Percentiles rank a stretch among this genome's conserved stretches.
Conservation (phyloP, 1,140 invertebrate species). For the Sitodiplosis mosellana region DNA sequence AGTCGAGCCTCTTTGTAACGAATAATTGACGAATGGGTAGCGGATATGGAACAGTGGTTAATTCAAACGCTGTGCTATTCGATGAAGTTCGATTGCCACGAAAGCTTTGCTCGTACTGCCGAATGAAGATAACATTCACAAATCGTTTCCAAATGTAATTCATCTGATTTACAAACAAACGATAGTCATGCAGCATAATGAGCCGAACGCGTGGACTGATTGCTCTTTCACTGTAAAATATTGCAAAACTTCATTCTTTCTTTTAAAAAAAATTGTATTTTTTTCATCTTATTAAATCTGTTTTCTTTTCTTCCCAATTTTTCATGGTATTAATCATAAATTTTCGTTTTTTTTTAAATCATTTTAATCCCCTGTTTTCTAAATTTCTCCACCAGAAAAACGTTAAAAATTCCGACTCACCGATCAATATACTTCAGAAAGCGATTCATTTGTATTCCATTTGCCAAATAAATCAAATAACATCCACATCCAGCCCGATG, state of each 20-base stretch:
- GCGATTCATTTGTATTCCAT: constrained; percentile 42
- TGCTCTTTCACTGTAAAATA: not conserved
- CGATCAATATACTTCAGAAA: constrained; percentile 49
- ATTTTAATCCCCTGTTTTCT: too few relatives aligned
- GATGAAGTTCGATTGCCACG: constrained; percentile 11
- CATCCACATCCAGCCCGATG: constrained; percentile 43
- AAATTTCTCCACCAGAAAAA: too few relatives aligned
- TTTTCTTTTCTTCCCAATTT: too few relatives aligned
- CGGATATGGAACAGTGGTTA: constrained; percentile 53
- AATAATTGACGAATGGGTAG: constrained; percentile 29
- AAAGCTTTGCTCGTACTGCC: constrained; percentile 26
- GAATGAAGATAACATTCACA: constrained; percentile 52
- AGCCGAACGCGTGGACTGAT: constrained; percentile 24
- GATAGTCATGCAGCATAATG: constrained; percentile 43
- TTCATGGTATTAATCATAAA: too few relatives aligned
- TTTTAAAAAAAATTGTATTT: too few relatives aligned
- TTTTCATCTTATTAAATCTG: too few relatives aligned
- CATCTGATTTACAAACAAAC: constrained; percentile 41
- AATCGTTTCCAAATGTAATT: constrained; percentile 59
- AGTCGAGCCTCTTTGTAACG: constrained; percentile 36
- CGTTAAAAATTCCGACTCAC: too few relatives aligned
- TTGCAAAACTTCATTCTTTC: too few relatives aligned
- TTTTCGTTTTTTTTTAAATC: too few relatives aligned
- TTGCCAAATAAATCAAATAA: constrained; percentile 52
- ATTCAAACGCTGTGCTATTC: constrained; percentile 35